Percentiles rank a stretch among this genome's conserved stretches.
Conservation (phyloP, 2,113 vertebrate species). For the Rynchops niger region DNA sequence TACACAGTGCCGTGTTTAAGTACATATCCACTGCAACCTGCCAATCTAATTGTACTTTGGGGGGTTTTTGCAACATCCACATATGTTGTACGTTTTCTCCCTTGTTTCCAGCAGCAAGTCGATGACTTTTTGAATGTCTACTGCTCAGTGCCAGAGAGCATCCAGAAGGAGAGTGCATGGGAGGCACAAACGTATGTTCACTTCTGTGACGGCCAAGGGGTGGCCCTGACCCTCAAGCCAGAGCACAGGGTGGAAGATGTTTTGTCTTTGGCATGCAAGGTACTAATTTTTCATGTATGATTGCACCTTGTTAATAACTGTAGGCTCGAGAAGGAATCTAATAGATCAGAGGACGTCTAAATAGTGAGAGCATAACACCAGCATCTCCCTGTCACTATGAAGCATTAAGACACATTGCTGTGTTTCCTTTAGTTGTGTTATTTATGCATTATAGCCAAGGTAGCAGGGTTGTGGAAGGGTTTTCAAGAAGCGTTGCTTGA, state of each 20-base stretch:
- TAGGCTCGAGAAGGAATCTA: background rate
- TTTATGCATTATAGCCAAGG: background rate
- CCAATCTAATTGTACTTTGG: background rate
- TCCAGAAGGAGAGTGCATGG: slow-evolving; percentile 74
- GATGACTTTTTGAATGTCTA: slow-evolving; percentile 80
- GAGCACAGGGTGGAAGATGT: slow-evolving; percentile 86
- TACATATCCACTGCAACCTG: background rate
- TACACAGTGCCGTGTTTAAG: background rate
- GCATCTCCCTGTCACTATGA: background rate
- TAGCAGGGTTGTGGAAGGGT: background rate
- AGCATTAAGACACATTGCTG: background rate
- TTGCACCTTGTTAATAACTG: background rate
- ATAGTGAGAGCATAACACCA: background rate
- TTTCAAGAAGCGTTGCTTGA: background rate
- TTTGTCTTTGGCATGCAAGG: slow-evolving; percentile 88
- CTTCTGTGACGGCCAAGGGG: slow-evolving; percentile 82
- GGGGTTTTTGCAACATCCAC: background rate
- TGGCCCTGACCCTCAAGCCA: slow-evolving; percentile 79
- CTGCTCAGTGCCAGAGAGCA: slow-evolving; percentile 79
- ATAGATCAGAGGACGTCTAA: background rate
- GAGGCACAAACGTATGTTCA: slow-evolving; percentile 77
- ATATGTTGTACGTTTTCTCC: background rate
- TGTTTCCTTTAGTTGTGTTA: background rate
- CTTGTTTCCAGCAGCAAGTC: slow-evolving; percentile 68
- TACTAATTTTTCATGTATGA: slow-evolving; percentile 23